These are phyloP conservation scores for Drosophila diplacantha DNA, from an alignment of 2,888 invertebrate species.

Conservation along the genomic window DNA sequence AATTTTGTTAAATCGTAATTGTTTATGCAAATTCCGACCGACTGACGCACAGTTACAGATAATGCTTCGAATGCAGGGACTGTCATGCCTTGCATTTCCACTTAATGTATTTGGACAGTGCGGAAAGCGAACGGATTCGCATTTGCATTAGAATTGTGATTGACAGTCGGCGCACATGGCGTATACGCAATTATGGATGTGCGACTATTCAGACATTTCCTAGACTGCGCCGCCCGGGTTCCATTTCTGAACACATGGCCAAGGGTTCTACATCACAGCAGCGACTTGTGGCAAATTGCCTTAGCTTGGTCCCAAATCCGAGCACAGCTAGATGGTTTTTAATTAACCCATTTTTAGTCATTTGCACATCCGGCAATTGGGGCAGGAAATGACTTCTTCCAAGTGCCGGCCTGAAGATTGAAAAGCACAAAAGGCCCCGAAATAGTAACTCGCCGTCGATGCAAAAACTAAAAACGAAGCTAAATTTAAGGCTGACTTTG, in stretches of 20 bases:
- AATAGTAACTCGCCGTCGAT: constrained; percentile 16
- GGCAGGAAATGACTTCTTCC: constrained; percentile 54
- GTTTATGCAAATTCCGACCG: constrained; percentile 61
- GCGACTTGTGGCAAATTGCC: constrained; percentile 6
- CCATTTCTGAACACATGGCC: constrained; percentile 14
- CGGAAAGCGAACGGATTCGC: constrained; percentile 42
- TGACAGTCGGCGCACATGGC: constrained; percentile 64
- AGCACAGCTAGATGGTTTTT: constrained; percentile 44
- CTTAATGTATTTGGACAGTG: constrained; percentile 38
- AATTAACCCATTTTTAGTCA: constrained; percentile 67
- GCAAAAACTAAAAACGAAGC: constrained; percentile 21
- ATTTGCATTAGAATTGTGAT: constrained; percentile 51
- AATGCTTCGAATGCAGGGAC: constrained; percentile 22
- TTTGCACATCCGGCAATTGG: constrained; percentile 62
- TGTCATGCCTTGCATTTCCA: constrained; percentile 31
- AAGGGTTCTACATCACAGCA: constrained; percentile 13
- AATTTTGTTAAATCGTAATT: constrained; percentile 49
- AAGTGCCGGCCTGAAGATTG: constrained; percentile 35
- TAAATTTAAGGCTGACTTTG: constrained; percentile 18
- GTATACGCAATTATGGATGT: constrained; percentile 66
- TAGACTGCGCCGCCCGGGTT: constrained; percentile 20
- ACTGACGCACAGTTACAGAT: constrained; percentile 49
- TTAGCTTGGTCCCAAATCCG: constrained; percentile 14
- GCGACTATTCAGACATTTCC: constrained; percentile 55
- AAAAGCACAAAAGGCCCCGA: constrained; percentile 19